Base-by-base conservation (phyloP, 2,113 vertebrate species). In the Peromyscus maniculatus region DNA sequence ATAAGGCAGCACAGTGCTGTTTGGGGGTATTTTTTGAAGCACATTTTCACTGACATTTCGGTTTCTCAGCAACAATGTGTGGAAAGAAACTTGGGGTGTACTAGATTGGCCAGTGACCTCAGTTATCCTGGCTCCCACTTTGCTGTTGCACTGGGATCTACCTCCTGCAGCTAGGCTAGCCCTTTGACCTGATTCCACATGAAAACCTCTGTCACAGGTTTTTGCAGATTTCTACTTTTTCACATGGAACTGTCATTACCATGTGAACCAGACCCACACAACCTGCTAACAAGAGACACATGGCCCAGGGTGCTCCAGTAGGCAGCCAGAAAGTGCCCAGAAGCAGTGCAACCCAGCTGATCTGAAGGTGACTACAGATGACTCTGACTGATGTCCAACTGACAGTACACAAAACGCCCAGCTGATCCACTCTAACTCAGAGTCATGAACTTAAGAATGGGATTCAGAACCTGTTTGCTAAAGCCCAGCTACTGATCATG, bases 401-500 rank as follows among this genome's bases (percentile, higher is more conserved):
- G 36, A 87, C 64, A 84, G 9, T 55, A 92, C 7, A 62, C 28
- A 84, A 28, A 77, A 7, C 55, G 10, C 52, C 36, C 10, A 74
- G 55, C 28, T 78, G 43, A 95, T 39, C 5, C 83, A 75, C 7
- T 28, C 24, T 72, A 90, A 57, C 33, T 94, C 28, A 78, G 9
- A 92, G 78, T 46, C 9, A 26, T 39, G 52, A 95, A 26, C 17
- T 72, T 52, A 74, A 89, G 59, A 89, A 43, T 3, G 12, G 16
- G 5, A 46, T 67, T 77, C 49, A 77, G 84, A 95, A 97, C 28
- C 52, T 80, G 26, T 89, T 24, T 75, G 77, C 77, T 86, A 78
- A 96, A 93, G 88, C 49, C 80, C 19, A 74, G 71, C 52, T 66
- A 69, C 15, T 19, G 7, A 72, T 31, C 55, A 66, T 28, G 3